Evolutionary conservation across 2,888 invertebrate species (phyloP).

Genomic region (Corythucha ciliata): DNA sequence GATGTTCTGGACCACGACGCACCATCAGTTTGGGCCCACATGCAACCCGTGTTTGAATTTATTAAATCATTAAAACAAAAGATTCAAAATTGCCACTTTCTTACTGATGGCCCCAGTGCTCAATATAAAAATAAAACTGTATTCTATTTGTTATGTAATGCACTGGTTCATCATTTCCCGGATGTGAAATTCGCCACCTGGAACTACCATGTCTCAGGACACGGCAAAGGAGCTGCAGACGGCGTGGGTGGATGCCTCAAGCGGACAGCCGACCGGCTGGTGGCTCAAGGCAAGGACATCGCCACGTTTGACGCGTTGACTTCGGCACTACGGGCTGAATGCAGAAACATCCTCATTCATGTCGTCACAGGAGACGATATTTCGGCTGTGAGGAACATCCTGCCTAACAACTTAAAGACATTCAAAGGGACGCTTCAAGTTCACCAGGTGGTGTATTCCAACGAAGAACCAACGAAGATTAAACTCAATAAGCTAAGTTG

Average conservation of each 20-base stretch:
- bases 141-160: conserved; percentile 3
- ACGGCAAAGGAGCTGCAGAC: conserved; percentile 1
- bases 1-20: no score
- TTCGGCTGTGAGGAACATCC: background rate
- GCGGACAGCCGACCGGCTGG: background rate
- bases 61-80: conserved; percentile 1
- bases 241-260: conserved; percentile 4
- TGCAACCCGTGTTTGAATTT: conserved; percentile 1
- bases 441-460: background rate
- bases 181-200: background rate
- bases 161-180: background rate
- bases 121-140: conserved; percentile 4
- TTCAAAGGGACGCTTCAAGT: conserved; percentile 1
- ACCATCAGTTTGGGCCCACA: background rate
- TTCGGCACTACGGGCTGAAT: background rate
- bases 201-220: conserved; percentile 4
- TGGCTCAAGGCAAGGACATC: background rate
- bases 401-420: background rate
- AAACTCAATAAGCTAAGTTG: conserved; percentile 1
- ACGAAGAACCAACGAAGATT: no score
- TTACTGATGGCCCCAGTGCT: conserved; percentile 2
- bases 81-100: background rate
- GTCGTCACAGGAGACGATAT: background rate
- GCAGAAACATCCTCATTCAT: conserved; percentile 1
- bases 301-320: background rate